Conservation (phyloP, 2,113 vertebrate genomes). For the Ifrita kowaldi region DNA sequence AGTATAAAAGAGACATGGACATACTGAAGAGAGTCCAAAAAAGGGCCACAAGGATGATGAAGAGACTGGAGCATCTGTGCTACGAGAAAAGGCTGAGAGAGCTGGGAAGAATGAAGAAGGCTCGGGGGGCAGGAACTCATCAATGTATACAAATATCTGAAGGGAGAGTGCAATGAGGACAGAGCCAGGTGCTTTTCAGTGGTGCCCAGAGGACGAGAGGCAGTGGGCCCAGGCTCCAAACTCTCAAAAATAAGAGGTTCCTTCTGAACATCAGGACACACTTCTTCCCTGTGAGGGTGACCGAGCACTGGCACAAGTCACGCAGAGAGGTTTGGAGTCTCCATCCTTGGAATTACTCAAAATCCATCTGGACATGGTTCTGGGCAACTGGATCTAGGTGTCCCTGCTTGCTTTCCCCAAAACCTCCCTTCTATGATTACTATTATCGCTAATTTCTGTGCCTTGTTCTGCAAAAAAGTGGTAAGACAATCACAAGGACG, state of each 20-base stretch:
- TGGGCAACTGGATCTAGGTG: neutral
- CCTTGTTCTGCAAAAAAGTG: neutral
- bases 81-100: neutral
- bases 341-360: neutral
- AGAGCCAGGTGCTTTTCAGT: neutral
- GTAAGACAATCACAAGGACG: neutral
- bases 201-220: neutral
- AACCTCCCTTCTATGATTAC: neutral
- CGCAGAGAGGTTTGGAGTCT: neutral
- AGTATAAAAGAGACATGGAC: neutral
- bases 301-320: neutral
- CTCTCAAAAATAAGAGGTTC: neutral
- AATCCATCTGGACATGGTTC: neutral
- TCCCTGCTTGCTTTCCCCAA: neutral
- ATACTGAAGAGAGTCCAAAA: neutral
- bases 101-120: neutral
- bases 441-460: neutral
- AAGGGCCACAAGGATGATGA: neutral
- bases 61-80: neutral
- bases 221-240: neutral
- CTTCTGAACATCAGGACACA: neutral
- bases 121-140: neutral
- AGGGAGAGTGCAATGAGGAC: neutral
- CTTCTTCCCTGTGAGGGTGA: neutral
- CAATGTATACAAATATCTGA: neutral